Evolutionary conservation across 1,140 invertebrate genomes (phyloP).

Genomic region (Hyphantria cunea): DNA sequence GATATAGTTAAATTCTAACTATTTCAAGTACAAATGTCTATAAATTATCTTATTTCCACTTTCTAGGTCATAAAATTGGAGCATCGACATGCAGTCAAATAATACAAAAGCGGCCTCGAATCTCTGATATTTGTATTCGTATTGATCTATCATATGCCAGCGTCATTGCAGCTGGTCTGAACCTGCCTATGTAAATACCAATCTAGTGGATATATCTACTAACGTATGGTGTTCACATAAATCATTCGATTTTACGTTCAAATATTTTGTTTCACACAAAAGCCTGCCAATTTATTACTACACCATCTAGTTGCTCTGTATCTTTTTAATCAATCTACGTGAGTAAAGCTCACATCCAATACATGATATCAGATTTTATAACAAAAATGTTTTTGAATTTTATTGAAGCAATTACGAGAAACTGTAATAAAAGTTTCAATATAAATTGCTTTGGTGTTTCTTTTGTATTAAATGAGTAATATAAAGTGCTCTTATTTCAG

Average conservation of each 20-base stretch:
- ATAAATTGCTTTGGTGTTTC: conserved; percentile 9
- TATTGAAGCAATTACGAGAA: conserved; percentile 14
- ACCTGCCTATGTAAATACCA: conserved; percentile 4
- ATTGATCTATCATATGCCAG: conserved; percentile 38
- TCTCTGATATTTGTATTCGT: conserved; percentile 37
- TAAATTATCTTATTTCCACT: too few species aligned
- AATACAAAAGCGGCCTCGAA: conserved; percentile 29
- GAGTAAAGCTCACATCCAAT: conserved; percentile 3
- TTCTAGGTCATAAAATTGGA: conserved; percentile 40
- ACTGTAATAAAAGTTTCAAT: conserved; percentile 12
- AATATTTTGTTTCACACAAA: conserved; percentile 5
- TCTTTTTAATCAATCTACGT: conserved; percentile 18
- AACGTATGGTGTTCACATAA: background rate
- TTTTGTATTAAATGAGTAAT: background rate
- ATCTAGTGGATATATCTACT: background rate
- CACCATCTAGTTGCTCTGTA: conserved; percentile 17
- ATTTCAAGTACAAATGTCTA: too few species aligned
- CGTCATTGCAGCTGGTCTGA: background rate
- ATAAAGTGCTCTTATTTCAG: background rate
- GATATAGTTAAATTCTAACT: too few species aligned
- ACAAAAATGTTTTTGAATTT: conserved; percentile 15
- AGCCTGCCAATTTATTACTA: conserved; percentile 4
- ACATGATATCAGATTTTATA: conserved; percentile 13
- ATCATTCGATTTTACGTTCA: conserved; percentile 9
- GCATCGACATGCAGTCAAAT: conserved; percentile 37